These are phyloP conservation scores for Protonemura montana DNA, from an alignment of 2,888 invertebrate genomes.

Conservation along the genomic window DNA sequence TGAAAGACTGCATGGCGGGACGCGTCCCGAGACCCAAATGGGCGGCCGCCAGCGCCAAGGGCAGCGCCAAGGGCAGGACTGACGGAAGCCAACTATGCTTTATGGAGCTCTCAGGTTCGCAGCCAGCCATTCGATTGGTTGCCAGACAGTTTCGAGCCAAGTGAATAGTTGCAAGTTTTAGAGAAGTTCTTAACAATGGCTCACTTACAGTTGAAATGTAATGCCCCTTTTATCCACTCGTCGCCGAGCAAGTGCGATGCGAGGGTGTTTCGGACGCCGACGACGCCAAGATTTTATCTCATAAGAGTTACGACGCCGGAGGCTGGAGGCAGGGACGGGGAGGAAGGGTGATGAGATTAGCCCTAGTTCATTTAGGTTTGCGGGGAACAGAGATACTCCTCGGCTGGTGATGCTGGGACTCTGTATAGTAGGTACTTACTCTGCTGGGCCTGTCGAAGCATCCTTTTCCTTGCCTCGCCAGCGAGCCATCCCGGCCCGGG, in stretches of 20 bases:
- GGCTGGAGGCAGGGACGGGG: not conserved
- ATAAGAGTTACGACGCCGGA: not conserved
- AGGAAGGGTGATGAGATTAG: not conserved
- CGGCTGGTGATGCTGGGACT: not conserved
- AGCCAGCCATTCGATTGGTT: not conserved
- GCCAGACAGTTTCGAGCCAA: not conserved
- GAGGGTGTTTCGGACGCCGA: not conserved
- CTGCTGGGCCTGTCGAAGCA: constrained; percentile 67
- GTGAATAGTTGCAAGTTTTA: constrained; percentile 23
- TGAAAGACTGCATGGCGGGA: not conserved
- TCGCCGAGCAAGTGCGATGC: not conserved
- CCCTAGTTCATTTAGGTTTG: constrained; percentile 2
- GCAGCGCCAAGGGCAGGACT: not conserved
- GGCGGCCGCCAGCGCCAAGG: not conserved
- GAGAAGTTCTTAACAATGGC: not conserved
- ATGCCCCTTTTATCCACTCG: constrained; percentile 14
- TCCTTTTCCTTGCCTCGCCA: constrained; percentile 76
- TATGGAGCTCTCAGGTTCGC: not conserved
- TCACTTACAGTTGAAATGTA: not conserved
- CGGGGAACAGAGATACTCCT: not conserved
- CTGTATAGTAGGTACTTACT: constrained; percentile 64
- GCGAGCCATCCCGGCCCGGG: constrained; percentile 77
- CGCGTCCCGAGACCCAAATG: not conserved
- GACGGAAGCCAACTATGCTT: too few species aligned
- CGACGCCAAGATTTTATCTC: constrained; percentile 1